Conservation (phyloP, 2,113 vertebrate genomes). For the Tursiops truncatus region DNA sequence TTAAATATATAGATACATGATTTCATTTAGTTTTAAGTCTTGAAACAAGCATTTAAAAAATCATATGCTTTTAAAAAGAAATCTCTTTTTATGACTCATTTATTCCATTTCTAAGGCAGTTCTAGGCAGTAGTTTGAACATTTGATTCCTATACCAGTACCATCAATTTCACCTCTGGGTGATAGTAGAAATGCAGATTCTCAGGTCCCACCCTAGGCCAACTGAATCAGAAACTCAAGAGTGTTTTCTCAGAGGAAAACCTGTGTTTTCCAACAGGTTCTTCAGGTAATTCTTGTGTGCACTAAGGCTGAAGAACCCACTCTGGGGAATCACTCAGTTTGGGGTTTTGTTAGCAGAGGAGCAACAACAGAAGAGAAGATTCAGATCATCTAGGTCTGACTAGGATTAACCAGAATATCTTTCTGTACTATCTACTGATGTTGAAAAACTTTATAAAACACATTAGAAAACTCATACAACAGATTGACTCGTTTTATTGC, state of each 20-base stretch:
- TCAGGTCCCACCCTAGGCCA: neutral
- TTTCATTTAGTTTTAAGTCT: neutral
- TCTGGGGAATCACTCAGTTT: neutral
- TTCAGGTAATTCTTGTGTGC: neutral
- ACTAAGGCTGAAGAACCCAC: neutral
- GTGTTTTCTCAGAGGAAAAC: neutral
- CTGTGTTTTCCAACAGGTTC: neutral
- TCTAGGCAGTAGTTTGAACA: neutral
- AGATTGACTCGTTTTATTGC: neutral
- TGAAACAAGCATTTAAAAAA: constrained; percentile 6
- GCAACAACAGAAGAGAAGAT: neutral
- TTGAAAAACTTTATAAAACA: neutral
- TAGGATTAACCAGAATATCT: neutral
- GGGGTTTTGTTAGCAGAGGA: neutral
- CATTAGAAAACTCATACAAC: neutral
- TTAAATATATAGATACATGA: neutral
- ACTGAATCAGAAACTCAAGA: neutral
- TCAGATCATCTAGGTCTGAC: neutral
- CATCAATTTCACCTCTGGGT: neutral
- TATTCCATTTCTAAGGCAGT: neutral
- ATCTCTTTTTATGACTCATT: neutral
- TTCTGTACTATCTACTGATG: neutral
- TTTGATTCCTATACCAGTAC: neutral
- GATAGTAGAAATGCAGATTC: neutral
- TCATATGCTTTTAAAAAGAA: neutral